phyloP scores from a whole-genome alignment of 2,888 invertebrate genomes.

The Zaprionus lineosus region DNA sequence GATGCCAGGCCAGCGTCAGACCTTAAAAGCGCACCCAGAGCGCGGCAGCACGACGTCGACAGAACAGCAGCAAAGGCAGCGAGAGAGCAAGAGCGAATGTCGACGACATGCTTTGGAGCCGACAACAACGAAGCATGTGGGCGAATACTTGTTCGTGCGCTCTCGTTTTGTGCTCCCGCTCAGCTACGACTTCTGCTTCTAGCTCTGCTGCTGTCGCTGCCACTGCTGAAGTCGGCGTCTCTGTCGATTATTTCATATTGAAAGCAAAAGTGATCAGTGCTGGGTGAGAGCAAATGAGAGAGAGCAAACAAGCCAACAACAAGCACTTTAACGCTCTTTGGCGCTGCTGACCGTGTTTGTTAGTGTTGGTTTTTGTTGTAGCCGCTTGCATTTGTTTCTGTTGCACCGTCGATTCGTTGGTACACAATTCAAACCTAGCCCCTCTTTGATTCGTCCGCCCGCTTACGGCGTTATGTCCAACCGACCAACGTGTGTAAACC shows the following conservation, averaged over 20 bases:
- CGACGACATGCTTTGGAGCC: conserved; percentile 5
- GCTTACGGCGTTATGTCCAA: conserved; percentile 19
- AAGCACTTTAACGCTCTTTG: conserved; percentile 32
- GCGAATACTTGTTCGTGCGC: conserved; percentile 69
- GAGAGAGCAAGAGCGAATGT: conserved; percentile 3
- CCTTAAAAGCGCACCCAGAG: conserved; percentile 77
- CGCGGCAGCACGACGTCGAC: conserved; percentile 26
- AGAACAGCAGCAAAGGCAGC: conserved; percentile 10
- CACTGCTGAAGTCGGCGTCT: conserved; percentile 16
- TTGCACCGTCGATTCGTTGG: conserved; percentile 33
- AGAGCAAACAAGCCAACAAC: conserved; percentile 37
- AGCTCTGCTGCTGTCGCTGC: conserved; percentile 10
- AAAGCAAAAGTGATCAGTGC: conserved; percentile 82
- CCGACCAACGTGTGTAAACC: conserved; percentile 47
- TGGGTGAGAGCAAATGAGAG: conserved; percentile 26
- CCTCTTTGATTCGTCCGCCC: conserved; percentile 18
- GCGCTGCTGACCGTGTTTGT: conserved; percentile 7
- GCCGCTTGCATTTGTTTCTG: conserved; percentile 45
- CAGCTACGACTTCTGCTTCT: conserved; percentile 10
- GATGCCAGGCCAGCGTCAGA: conserved; percentile 79
- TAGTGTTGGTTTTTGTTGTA: conserved; percentile 35
- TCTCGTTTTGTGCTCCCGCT: conserved; percentile 47
- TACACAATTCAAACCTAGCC: conserved; percentile 24
- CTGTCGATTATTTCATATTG: conserved; percentile 81
- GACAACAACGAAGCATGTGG: conserved; percentile 54